Conservation (phyloP, 1,140 invertebrate species). For the Drosophila azteca region DNA sequence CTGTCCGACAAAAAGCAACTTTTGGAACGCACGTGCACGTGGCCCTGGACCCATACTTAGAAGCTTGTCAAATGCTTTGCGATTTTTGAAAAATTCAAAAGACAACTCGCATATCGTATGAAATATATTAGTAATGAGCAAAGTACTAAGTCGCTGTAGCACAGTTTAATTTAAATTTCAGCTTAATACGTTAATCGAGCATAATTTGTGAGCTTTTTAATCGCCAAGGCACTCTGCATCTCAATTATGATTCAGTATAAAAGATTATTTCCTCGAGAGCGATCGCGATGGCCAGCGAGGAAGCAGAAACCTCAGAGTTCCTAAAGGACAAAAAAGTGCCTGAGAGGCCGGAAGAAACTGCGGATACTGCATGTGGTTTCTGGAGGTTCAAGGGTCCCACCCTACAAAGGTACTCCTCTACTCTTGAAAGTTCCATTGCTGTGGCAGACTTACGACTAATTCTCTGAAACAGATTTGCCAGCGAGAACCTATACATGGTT, state of each 20-base stretch:
- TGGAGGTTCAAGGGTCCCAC: conserved; percentile 84
- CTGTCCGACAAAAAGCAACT: no score
- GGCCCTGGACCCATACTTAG: no score
- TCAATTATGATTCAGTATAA: conserved; percentile 18
- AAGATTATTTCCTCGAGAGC: conserved; percentile 15
- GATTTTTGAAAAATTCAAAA: no score
- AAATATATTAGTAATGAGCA: no score
- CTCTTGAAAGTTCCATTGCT: no score
- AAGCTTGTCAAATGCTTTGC: no score
- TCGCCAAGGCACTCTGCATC: not conserved
- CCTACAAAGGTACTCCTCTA: conserved; percentile 44
- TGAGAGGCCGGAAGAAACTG: conserved; percentile 15
- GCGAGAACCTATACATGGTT: conserved; percentile 89
- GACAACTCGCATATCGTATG: no score
- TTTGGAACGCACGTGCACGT: no score
- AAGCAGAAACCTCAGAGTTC: conserved; percentile 34
- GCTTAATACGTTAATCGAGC: no score
- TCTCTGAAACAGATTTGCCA: conserved; percentile 69
- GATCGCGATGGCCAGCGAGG: conserved; percentile 24
- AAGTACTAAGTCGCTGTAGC: no score
- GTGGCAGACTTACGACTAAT: not conserved
- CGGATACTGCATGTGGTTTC: conserved; percentile 87
- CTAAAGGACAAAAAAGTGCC: conserved; percentile 4
- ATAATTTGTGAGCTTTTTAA: conserved; percentile 17
- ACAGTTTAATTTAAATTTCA: no score